These are phyloP conservation scores for Steinernema feltiae DNA, from an alignment of 1,140 invertebrate species.

Conservation along the genomic window DNA sequence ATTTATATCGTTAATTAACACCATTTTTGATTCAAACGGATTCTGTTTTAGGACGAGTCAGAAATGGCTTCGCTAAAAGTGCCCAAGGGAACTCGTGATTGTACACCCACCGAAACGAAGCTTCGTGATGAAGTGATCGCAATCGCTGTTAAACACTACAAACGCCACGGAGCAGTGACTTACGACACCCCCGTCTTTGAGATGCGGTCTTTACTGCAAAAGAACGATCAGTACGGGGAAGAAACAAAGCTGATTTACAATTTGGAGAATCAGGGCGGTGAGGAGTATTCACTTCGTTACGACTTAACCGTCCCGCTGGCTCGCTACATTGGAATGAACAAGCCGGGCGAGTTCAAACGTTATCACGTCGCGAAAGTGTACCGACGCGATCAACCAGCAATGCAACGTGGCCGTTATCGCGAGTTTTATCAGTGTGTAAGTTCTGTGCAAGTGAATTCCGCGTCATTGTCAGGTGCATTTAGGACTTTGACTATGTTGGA, in stretches of 20 bases:
- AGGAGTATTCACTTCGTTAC: conserved; percentile 66
- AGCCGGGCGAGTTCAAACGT: conserved; percentile 81
- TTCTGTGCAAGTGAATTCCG: conserved; percentile 54
- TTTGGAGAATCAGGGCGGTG: conserved; percentile 94
- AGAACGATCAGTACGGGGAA: conserved; percentile 78
- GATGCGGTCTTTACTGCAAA: conserved; percentile 62
- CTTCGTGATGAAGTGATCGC: conserved; percentile 79
- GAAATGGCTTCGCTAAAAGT: not conserved
- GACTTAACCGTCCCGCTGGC: conserved; percentile 75
- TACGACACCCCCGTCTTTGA: conserved; percentile 99
- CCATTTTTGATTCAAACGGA: too few species aligned
- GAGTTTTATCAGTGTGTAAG: conserved; percentile 99
- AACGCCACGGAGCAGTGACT: conserved; percentile 90
- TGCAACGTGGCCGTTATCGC: conserved; percentile 86
- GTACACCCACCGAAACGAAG: conserved; percentile 85
- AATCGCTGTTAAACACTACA: conserved; percentile 82
- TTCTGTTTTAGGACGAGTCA: too few species aligned
- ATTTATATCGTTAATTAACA: too few species aligned
- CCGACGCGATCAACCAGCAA: conserved; percentile 90
- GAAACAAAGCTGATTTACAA: conserved; percentile 98
- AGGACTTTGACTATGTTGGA: conserved; percentile 99
- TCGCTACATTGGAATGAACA: conserved; percentile 93
- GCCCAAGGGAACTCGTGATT: conserved; percentile 72
- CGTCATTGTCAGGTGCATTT: too few species aligned
- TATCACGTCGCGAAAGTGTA: conserved; percentile 73